These are phyloP conservation scores for Phrynosoma platyrhinos DNA, from an alignment of 2,113 vertebrate species.

Conservation along the genomic window DNA sequence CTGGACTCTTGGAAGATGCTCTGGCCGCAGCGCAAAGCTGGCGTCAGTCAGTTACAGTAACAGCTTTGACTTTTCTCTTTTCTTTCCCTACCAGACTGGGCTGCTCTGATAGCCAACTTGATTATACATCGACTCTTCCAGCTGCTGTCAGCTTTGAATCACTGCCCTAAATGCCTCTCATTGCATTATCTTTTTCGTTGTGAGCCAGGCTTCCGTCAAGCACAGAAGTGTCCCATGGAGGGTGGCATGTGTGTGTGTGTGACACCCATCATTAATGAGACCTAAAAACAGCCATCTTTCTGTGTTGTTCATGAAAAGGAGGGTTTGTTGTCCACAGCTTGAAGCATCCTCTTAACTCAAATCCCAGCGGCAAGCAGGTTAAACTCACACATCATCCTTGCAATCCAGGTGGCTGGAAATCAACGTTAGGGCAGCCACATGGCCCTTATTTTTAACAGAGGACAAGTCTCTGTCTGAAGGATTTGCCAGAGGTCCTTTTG, in stretches of 20 bases:
- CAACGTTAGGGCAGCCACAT: no score
- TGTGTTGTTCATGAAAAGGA: constrained; percentile 69
- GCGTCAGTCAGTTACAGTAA: constrained; percentile 65
- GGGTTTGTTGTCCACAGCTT: constrained; percentile 58
- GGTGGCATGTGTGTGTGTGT: not conserved
- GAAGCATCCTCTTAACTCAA: constrained; percentile 42
- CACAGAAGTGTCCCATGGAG: constrained; percentile 40
- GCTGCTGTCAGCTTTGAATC: constrained; percentile 14
- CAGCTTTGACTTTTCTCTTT: constrained; percentile 36
- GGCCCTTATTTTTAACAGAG: no score
- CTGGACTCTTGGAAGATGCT: constrained; percentile 70
- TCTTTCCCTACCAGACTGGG: constrained; percentile 38
- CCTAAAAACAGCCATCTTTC: constrained; percentile 62
- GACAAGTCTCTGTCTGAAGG: no score
- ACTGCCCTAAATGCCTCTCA: constrained; percentile 52
- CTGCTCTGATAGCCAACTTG: constrained; percentile 40
- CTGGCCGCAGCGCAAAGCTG: constrained; percentile 64
- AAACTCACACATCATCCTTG: not conserved
- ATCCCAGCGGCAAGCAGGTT: not conserved
- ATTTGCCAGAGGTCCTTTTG: no score
- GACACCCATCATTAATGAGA: constrained; percentile 5
- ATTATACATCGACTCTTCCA: constrained; percentile 26
- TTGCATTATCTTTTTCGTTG: constrained; percentile 28
- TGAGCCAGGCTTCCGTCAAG: constrained; percentile 39
- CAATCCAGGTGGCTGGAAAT: accelerated